phyloP scores from a whole-genome alignment of 2,797 vertebrate species.

The Gadopsis bispinosus region DNA sequence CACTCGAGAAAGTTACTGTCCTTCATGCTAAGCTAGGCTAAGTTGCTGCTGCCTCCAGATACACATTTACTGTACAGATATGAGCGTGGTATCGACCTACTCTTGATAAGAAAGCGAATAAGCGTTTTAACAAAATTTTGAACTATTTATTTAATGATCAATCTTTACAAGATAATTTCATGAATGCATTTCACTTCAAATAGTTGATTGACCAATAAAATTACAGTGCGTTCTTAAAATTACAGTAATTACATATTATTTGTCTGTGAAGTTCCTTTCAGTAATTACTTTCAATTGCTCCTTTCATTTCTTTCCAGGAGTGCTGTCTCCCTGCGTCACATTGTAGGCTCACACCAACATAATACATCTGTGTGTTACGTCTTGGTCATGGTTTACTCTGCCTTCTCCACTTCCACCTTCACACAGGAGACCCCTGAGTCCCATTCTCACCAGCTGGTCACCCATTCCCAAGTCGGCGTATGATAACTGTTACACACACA shows the following conservation, averaged over 20 bases:
- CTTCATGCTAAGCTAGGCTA: slow-evolving; percentile 27
- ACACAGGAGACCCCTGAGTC: slow-evolving; percentile 20
- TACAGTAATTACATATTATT: not conserved
- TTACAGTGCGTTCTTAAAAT: not conserved
- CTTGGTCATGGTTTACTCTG: slow-evolving; percentile 1
- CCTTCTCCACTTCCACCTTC: slow-evolving; percentile 7
- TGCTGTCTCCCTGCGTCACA: not conserved
- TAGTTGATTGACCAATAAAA: not conserved
- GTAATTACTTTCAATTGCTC: not conserved
- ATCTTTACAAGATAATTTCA: not conserved
- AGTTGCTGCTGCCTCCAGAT: not conserved
- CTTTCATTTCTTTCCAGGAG: not conserved
- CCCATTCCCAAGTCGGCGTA: slow-evolving; percentile 7
- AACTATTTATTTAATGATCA: not conserved
- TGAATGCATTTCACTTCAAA: slow-evolving; percentile 1
- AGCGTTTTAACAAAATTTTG: not conserved
- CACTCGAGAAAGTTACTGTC: not conserved
- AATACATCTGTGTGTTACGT: not conserved
- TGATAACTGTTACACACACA: slow-evolving; percentile 45
- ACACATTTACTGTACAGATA: not conserved
- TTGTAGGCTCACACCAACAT: not conserved
- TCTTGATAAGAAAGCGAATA: not conserved
- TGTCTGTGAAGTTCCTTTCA: not conserved
- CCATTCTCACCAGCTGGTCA: slow-evolving; percentile 41
- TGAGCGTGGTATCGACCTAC: not conserved